Conservation (phyloP, 64 coral and sea anemone species). For the Montipora foliosa region DNA sequence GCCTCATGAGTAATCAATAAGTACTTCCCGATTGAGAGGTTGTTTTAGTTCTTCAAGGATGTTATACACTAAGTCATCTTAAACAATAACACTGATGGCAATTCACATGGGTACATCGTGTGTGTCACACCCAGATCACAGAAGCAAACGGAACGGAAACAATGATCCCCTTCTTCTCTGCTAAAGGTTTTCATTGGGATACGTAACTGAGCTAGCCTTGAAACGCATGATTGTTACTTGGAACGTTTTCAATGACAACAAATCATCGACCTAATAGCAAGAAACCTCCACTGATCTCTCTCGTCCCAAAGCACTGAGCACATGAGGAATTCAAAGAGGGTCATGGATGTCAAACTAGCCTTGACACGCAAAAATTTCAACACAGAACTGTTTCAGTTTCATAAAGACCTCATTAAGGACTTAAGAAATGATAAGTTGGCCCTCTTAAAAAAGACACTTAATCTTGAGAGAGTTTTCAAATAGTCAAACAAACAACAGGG, state of each 20-base stretch:
- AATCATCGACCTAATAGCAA: not conserved
- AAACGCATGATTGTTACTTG: not conserved
- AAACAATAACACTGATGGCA: not conserved
- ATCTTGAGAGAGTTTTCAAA: not conserved
- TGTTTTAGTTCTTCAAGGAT: not conserved
- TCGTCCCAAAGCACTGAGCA: not conserved
- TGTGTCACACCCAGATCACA: not conserved
- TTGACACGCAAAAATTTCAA: not conserved
- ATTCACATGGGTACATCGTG: not conserved
- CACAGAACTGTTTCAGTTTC: not conserved
- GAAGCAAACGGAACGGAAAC: not conserved
- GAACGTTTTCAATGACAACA: not conserved
- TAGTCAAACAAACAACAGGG: not conserved
- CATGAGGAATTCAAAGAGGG: not conserved
- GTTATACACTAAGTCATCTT: not conserved
- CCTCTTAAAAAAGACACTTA: not conserved
- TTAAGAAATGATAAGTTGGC: not conserved
- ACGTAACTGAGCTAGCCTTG: not conserved
- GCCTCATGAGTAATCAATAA: no score
- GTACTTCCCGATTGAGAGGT: no score
- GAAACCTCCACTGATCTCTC: not conserved
- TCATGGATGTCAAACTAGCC: not conserved
- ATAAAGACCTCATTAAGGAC: not conserved
- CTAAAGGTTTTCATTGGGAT: not conserved
- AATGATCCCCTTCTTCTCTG: not conserved